These are phyloP conservation scores for Chelonoidis abingdonii DNA, from an alignment of 2,113 vertebrate species.

Conservation along the genomic window DNA sequence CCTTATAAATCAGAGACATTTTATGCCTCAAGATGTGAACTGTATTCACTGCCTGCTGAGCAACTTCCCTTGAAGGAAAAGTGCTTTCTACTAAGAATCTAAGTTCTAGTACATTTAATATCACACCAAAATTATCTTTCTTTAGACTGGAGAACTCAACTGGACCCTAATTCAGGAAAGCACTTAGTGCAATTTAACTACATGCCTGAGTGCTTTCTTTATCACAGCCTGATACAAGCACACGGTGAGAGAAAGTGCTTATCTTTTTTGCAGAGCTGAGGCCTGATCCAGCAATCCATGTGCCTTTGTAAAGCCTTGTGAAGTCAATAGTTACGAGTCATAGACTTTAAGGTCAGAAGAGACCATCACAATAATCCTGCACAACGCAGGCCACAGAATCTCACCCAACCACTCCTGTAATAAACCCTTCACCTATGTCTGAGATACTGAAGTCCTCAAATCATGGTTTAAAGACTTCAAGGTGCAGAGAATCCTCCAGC, in stretches of 20 bases:
- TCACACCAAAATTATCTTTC: not conserved
- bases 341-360: too few relatives aligned
- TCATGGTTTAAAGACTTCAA: too few relatives aligned
- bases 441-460: too few relatives aligned
- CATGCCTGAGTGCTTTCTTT: not conserved
- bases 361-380: too few relatives aligned
- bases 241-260: not conserved
- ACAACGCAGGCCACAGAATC: too few relatives aligned
- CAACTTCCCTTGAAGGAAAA: not conserved
- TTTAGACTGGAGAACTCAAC: not conserved
- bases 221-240: rapidly evolving
- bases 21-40: not conserved
- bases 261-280: not conserved
- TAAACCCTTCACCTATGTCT: too few relatives aligned
- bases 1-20: not conserved
- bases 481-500: too few relatives aligned
- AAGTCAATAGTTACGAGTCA: not conserved
- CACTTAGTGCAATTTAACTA: not conserved
- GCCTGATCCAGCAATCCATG: not conserved
- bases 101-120: not conserved
- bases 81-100: not conserved
- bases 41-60: not conserved
- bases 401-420: too few relatives aligned
- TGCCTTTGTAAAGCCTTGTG: not conserved
- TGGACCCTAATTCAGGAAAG: not conserved